These are phyloP conservation scores for Meloe dianella DNA, from an alignment of 2,888 invertebrate genomes.

Conservation along the genomic window DNA sequence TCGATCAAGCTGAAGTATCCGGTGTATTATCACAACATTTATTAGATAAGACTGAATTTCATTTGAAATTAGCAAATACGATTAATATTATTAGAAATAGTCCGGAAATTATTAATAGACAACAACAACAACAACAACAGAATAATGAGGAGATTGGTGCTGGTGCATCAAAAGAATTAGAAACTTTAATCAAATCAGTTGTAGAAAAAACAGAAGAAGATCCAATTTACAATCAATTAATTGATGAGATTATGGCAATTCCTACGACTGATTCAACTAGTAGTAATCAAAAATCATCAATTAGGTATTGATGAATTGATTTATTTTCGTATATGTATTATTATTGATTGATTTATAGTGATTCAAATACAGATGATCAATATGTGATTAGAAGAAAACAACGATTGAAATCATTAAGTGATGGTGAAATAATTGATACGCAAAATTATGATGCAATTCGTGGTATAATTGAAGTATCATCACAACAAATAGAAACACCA, in stretches of 20 bases:
- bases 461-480: constrained; percentile 38
- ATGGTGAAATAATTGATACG: constrained; percentile 31
- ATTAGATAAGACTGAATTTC: constrained; percentile 61
- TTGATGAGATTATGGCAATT: constrained; percentile 59
- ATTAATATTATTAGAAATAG: constrained; percentile 60
- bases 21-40: constrained; percentile 60
- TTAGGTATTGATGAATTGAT: constrained; percentile 1
- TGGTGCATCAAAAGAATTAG: constrained; percentile 51
- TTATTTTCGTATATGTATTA: too few species aligned
- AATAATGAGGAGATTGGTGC: constrained; percentile 16
- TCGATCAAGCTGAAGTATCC: constrained; percentile 23
- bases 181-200: constrained; percentile 61
- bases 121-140: background rate
- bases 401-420: background rate
- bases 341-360: too few species aligned
- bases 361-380: background rate
- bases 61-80: constrained; percentile 63
- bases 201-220: constrained; percentile 62
- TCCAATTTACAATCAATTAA: constrained; percentile 61
- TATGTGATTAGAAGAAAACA: background rate
- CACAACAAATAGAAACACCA: constrained; percentile 12
- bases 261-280: background rate
- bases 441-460: constrained; percentile 42
- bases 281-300: background rate
- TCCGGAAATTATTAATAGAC: constrained; percentile 31